Evolutionary conservation across 2,888 invertebrate genomes (phyloP), one percentile per base, ranked within the genome.

Genomic region (Hirudinaria manillensis): DNA sequence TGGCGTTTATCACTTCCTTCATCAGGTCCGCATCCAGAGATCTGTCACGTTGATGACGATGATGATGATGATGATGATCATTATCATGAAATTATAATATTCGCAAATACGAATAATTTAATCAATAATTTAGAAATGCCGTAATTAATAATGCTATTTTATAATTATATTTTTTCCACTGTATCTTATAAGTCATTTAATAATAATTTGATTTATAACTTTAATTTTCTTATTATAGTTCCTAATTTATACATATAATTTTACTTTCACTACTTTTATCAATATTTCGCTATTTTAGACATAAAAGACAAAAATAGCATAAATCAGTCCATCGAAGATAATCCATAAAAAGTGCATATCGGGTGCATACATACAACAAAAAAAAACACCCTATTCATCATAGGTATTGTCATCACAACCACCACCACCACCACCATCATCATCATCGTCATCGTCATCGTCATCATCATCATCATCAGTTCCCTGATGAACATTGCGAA

Each of bases 1-100:
- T 86, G 76, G 86, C 85, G 79, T 85, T 84, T 21, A 86, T 80
- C 16, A 86, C 85, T 53, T 84, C 83, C 56, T 82, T 81, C 81
- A 86, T 82, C 78, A 85, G 84, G 61, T 84, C 84, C 0, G 82
- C 79, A 70, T 86, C 86, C 29, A 86, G 79, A 13, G 82, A 82
- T 36, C 82, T 73, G 73, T 16, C 36, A 56, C 27, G 24, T 13
- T 61, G 61, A 29, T 21, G 61, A 6, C 10, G 61, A 61, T 61
- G 24, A 56, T 56, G 61, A 56, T 56, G 61, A 56, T 56, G 61
- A 27, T 56, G 61, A 56, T 56, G 61, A 56, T 56, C 3, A 56
- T 56, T n/a, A 56, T 56, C 4, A 27, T 56, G 61, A 27, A 53
- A 53, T 19, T 19, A 21, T 53, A 19, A 21, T 19, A 19, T 13